Conservation (phyloP, 2,797 vertebrate species). For the Coreius guichenoti region DNA sequence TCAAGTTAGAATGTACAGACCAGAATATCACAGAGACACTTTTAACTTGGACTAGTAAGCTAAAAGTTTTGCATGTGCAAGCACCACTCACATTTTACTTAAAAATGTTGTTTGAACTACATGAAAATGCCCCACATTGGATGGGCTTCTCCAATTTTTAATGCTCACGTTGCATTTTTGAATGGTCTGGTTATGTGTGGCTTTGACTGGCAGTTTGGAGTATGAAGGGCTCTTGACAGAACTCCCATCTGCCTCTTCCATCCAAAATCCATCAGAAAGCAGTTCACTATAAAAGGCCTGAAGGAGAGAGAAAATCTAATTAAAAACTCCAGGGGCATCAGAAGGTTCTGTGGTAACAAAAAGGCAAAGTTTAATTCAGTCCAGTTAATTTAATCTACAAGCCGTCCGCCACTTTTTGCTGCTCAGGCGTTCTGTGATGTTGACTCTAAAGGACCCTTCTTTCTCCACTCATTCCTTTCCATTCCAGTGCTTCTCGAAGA, state of each 20-base stretch:
- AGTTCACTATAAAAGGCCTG: slow-evolving; percentile 27
- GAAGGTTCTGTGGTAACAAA: slow-evolving; percentile 53
- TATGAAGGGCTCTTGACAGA: slow-evolving; percentile 11
- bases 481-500: slow-evolving; percentile 19
- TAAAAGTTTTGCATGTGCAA: not conserved
- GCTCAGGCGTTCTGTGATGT: slow-evolving; percentile 19
- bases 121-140: not conserved
- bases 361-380: slow-evolving; percentile 62
- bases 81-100: not conserved
- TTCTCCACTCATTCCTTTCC: slow-evolving; percentile 17
- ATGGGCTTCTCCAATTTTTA: slow-evolving; percentile 19
- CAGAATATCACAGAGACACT: not conserved
- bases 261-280: slow-evolving; percentile 46
- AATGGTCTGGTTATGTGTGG: not conserved
- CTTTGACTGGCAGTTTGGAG: slow-evolving; percentile 39
- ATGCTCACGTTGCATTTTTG: slow-evolving; percentile 12
- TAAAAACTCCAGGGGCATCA: slow-evolving; percentile 58
- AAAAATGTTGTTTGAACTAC: not conserved
- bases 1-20: not conserved
- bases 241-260: slow-evolving; percentile 36
- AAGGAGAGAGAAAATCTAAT: slow-evolving; percentile 54
- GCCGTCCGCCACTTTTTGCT: slow-evolving; percentile 53
- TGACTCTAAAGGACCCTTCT: slow-evolving; percentile 40
- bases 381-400: slow-evolving; percentile 64
- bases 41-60: not conserved